phyloP scores from a whole-genome alignment of 2,797 vertebrate species.

The Tokudaia muenninki region DNA sequence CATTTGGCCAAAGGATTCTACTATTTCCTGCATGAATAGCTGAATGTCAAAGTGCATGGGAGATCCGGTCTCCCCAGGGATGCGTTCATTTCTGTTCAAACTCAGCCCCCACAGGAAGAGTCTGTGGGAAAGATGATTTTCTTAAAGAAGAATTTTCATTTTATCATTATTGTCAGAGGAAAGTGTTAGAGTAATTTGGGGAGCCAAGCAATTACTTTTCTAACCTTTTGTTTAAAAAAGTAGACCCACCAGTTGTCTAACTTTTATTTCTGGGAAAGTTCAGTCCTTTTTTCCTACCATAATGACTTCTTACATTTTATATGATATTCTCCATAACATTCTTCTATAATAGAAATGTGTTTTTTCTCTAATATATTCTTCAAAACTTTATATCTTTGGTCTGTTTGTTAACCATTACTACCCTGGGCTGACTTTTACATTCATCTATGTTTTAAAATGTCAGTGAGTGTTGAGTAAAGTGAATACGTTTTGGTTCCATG shows the following conservation, averaged over 20 bases:
- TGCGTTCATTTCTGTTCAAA: not conserved
- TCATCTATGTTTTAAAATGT: conserved; percentile 44
- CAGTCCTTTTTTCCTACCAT: not conserved
- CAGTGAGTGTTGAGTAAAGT: not conserved
- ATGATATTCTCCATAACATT: not conserved
- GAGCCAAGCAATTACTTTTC: not conserved
- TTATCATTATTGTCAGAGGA: conserved; percentile 24
- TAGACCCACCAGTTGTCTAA: not conserved
- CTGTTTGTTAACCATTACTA: not conserved
- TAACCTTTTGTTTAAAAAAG: not conserved
- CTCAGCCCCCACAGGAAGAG: not conserved
- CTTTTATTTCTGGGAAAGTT: not conserved
- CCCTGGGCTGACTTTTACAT: conserved; percentile 27
- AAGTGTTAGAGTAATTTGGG: not conserved
- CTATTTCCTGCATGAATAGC: not conserved
- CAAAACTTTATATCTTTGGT: not conserved
- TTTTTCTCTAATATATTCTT: not conserved
- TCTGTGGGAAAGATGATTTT: not conserved
- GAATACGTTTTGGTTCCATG: not conserved
- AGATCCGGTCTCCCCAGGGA: not conserved
- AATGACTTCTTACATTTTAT: conserved; percentile 42
- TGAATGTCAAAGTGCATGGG: not conserved
- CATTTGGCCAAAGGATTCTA: not conserved
- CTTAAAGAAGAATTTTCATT: not conserved
- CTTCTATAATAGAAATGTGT: not conserved